These are phyloP conservation scores for Hemicrepidius hirtus DNA, from an alignment of 2,888 invertebrate genomes.

Conservation along the genomic window DNA sequence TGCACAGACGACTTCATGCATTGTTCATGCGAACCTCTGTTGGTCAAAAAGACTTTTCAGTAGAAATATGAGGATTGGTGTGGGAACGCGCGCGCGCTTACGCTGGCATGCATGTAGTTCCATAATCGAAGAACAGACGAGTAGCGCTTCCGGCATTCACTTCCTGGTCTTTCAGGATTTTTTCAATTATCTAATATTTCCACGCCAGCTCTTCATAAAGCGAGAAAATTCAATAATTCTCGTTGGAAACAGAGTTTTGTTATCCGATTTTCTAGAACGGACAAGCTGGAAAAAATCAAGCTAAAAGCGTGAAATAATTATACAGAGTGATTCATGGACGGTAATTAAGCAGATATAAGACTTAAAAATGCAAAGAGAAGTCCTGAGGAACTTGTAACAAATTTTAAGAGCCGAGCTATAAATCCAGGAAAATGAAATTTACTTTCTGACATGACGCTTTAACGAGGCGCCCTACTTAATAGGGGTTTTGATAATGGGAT, in stretches of 20 bases:
- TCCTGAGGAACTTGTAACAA: background rate
- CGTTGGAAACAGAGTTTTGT: no score
- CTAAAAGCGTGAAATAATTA: no score
- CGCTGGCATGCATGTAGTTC: background rate
- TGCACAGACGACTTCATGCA: conserved; percentile 38
- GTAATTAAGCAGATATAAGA: background rate
- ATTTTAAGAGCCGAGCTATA: background rate
- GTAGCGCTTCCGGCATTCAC: conserved; percentile 20
- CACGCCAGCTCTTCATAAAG: background rate
- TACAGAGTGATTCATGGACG: background rate
- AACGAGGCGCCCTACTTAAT: conserved; percentile 45
- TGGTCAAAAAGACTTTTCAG: conserved; percentile 27
- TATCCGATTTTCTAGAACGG: no score
- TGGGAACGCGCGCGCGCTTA: conserved; percentile 4
- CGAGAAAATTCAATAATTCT: background rate
- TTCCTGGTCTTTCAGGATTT: conserved; percentile 32
- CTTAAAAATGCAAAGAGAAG: background rate
- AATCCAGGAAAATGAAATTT: conserved; percentile 45
- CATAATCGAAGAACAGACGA: conserved; percentile 14
- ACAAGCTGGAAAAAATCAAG: no score
- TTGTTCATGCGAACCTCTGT: conserved; percentile 29
- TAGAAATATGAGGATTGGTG: conserved; percentile 2
- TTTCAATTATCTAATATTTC: conserved; percentile 25
- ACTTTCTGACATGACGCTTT: conserved; percentile 46
- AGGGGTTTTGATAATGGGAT: conserved; percentile 46